Evolutionary conservation across 64 coral and sea anemone species (phyloP).

Genomic region (Pocillopora damicornis): DNA sequence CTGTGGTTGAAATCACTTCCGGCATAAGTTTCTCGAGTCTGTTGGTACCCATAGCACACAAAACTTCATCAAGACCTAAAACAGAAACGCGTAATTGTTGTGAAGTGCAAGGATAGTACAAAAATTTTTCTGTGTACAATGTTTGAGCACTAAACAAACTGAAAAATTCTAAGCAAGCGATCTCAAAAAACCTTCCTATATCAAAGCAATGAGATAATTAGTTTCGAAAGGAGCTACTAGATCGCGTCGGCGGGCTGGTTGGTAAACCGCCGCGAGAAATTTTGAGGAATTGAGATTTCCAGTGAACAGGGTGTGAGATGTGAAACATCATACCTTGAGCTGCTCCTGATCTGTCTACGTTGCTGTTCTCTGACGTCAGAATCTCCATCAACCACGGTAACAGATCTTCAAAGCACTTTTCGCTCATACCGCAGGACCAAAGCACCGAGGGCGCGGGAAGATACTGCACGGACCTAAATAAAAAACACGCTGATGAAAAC

Average conservation of each 20-base stretch:
- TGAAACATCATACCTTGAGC: constrained; percentile 72
- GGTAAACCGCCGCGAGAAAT: too few relatives aligned
- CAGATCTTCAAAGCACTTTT: constrained; percentile 88
- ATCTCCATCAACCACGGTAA: constrained; percentile 94
- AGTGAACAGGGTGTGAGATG: not conserved
- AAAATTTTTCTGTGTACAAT: too few relatives aligned
- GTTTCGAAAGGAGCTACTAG: too few relatives aligned
- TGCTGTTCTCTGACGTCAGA: constrained; percentile 75
- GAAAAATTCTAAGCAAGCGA: too few relatives aligned
- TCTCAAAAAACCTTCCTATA: too few relatives aligned
- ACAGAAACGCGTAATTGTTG: not conserved
- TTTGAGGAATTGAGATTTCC: not conserved
- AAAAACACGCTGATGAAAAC: not conserved
- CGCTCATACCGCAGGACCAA: constrained; percentile 93
- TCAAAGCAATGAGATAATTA: too few relatives aligned
- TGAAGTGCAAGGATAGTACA: not conserved
- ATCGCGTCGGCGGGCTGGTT: too few relatives aligned
- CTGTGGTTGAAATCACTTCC: constrained; percentile 91
- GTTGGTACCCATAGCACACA: constrained; percentile 81
- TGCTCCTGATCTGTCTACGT: constrained; percentile 89
- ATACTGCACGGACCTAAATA: constrained; percentile 78
- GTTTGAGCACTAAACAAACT: too few relatives aligned
- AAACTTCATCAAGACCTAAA: constrained; percentile 89
- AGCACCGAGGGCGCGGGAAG: constrained; percentile 92
- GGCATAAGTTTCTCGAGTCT: constrained; percentile 88